Conservation (phyloP, 2,797 vertebrate species). For the Coracias cyanogaster region DNA sequence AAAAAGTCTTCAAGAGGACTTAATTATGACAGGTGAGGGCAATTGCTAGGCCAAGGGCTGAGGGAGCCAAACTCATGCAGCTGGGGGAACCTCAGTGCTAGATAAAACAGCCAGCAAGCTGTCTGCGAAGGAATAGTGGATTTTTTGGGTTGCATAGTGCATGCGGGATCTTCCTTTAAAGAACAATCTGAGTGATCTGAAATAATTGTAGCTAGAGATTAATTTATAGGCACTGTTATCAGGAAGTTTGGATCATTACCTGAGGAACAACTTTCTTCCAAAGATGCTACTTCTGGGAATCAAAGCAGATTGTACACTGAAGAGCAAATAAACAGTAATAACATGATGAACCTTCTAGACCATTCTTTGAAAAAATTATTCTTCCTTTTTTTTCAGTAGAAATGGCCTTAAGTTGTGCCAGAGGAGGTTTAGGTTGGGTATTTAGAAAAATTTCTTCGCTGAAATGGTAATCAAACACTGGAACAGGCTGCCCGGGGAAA, state of each 20-base stretch:
- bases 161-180: background rate
- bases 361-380: background rate
- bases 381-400: background rate
- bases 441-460: too few relatives aligned
- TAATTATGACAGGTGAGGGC: background rate
- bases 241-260: background rate
- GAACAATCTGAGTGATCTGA: background rate
- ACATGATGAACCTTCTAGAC: fast-evolving
- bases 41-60: background rate
- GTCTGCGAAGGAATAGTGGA: background rate
- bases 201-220: background rate
- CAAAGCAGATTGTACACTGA: background rate
- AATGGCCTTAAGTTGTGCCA: background rate
- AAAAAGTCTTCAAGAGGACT: background rate
- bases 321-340: background rate
- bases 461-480: too few relatives aligned
- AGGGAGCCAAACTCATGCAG: background rate
- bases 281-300: background rate
- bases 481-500: too few relatives aligned
- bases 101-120: background rate
- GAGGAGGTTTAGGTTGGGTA: too few relatives aligned
- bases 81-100: background rate
- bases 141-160: background rate
- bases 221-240: background rate
- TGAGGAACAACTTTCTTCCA: background rate